A percentile compares a stretch with the other conserved stretches of the same genome.
Conservation (phyloP, 2,113 vertebrate species). For the Gobio gobio region DNA sequence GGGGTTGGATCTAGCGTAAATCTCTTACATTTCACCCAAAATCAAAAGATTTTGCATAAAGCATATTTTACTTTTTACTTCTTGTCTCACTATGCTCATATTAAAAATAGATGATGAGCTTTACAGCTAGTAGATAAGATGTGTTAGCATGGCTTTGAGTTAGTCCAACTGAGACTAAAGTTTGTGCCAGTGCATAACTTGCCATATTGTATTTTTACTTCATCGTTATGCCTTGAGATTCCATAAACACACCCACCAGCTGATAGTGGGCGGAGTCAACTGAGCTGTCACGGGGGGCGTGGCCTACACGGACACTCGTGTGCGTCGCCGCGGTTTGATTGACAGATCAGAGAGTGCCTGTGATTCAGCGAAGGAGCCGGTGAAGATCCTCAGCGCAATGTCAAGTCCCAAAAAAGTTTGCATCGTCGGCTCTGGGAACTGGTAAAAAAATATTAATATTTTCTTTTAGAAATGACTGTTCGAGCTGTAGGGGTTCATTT, state of each 20-base stretch:
- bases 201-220: neutral
- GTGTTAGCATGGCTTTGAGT: neutral
- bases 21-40: neutral
- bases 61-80: neutral
- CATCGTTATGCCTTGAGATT: neutral
- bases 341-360: conserved; percentile 4
- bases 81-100: neutral
- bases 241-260: neutral
- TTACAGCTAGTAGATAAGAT: too few species aligned
- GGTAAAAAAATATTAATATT: conserved; percentile 74
- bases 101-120: neutral
- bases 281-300: conserved; percentile 21
- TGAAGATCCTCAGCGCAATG: conserved; percentile 62
- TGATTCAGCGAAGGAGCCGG: neutral
- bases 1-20: neutral
- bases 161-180: neutral
- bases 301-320: neutral
- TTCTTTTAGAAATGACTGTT: neutral
- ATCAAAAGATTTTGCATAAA: neutral
- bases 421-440: conserved; percentile 95
- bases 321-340: conserved; percentile 14
- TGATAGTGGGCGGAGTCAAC: conserved; percentile 1
- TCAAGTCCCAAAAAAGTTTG: conserved; percentile 84
- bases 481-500: neutral
- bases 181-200: neutral